Evolutionary conservation across 2,113 vertebrate genomes (phyloP).

Genomic region (Scolopax mira): DNA sequence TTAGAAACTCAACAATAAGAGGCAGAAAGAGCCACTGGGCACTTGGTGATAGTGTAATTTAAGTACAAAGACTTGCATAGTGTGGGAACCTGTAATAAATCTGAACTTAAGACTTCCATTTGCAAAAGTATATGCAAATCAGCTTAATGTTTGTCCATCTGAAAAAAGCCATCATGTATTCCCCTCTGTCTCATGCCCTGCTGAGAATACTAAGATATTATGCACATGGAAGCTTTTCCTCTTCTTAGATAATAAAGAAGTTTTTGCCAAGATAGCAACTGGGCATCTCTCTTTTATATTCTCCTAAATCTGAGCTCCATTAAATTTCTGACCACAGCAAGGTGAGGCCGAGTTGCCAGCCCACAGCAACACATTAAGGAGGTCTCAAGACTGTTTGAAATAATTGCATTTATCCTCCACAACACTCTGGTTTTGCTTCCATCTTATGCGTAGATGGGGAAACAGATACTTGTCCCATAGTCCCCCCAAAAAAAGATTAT

Average conservation of each 20-base stretch:
- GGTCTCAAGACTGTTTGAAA: not conserved
- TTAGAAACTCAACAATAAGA: not conserved
- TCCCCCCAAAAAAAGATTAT: not conserved
- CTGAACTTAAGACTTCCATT: not conserved
- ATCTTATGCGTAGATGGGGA: not conserved
- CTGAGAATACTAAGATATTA: not conserved
- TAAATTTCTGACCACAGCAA: not conserved
- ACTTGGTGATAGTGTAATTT: not conserved
- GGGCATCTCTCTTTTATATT: not conserved
- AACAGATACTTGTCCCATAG: not conserved
- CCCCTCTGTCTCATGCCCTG: not conserved
- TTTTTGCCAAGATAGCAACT: not conserved
- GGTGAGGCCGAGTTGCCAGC: not conserved
- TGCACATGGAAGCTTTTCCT: not conserved
- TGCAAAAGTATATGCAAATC: not conserved
- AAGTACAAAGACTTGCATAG: not conserved
- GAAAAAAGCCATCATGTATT: not conserved
- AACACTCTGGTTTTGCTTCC: not conserved
- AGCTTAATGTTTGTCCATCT: not conserved
- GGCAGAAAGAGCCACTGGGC: not conserved
- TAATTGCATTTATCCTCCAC: not conserved
- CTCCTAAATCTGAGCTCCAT: not conserved
- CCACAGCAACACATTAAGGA: not conserved
- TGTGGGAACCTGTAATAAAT: not conserved
- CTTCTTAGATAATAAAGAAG: not conserved